Conservation (phyloP, 2,888 invertebrate genomes). For the Patella caerulea region DNA sequence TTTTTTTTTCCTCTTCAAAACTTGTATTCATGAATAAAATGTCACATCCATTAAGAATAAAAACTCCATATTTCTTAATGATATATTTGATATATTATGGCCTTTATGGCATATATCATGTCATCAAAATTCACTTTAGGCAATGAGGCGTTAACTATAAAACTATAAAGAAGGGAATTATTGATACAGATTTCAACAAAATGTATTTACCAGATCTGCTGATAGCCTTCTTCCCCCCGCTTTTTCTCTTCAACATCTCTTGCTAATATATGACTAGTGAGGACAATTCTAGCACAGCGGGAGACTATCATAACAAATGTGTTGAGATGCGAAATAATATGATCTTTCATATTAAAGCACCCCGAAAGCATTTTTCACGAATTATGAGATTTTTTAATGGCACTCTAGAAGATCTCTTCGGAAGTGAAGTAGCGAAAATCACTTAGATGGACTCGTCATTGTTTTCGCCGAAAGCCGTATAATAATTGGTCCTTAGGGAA, state of each 20-base stretch:
- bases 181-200: no score
- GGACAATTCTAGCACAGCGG: constrained; percentile 9
- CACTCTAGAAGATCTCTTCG: constrained; percentile 9
- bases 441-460: constrained; percentile 24
- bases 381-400: constrained; percentile 11
- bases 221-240: no score
- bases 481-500: constrained; percentile 28
- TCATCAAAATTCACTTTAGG: constrained; percentile 9
- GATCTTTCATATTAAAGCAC: constrained; percentile 9
- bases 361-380: constrained; percentile 12
- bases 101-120: not conserved
- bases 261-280: not conserved
- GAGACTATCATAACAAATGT: constrained; percentile 10
- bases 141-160: constrained; percentile 2
- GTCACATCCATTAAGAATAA: no score
- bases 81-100: no score
- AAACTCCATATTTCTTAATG: no score
- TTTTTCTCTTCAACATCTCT: no score
- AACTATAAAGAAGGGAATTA: not conserved
- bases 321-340: constrained; percentile 5
- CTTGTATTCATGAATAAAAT: no score
- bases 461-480: constrained; percentile 17
- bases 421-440: constrained; percentile 15
- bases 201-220: no score
- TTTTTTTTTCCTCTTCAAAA: no score